A percentile compares a stretch with the other conserved stretches of the same genome.
Conservation (phyloP, 2,797 vertebrate genomes). For the Botia almorhae region DNA sequence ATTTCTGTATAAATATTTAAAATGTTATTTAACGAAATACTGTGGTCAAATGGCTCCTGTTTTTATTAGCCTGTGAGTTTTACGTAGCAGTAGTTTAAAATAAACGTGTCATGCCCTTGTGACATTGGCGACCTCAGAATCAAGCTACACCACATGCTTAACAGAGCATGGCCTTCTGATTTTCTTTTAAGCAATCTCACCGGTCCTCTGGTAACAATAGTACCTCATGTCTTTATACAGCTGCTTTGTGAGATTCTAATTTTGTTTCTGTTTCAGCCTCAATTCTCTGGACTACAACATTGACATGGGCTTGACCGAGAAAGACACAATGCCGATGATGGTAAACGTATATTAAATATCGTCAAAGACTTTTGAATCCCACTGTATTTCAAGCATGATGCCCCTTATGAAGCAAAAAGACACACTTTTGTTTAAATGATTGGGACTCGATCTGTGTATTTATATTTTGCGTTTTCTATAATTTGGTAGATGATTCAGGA, state of each 20-base stretch:
- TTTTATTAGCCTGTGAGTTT: slow-evolving; percentile 43
- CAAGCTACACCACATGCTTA: background rate
- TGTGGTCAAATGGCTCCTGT: background rate
- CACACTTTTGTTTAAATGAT: background rate
- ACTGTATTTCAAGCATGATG: background rate
- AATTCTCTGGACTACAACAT: slow-evolving; percentile 85
- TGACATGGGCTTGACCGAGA: slow-evolving; percentile 62
- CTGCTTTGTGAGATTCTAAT: slow-evolving; percentile 45
- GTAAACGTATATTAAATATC: slow-evolving; percentile 60
- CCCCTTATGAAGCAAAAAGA: background rate
- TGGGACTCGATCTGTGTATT: background rate
- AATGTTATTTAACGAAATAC: background rate
- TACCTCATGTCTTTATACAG: background rate
- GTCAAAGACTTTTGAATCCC: background rate
- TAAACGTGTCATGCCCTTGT: background rate
- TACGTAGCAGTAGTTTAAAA: background rate
- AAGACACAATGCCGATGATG: slow-evolving; percentile 58
- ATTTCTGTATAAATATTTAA: too few relatives aligned
- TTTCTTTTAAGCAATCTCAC: slow-evolving; percentile 16
- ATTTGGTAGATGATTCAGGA: slow-evolving; percentile 54
- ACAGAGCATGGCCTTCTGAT: background rate
- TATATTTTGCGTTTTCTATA: background rate
- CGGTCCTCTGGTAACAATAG: slow-evolving; percentile 12
- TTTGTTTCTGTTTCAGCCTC: slow-evolving; percentile 71
- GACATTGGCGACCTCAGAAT: background rate